Conservation (phyloP, 2,888 invertebrate species). For the Axea sp. region DNA sequence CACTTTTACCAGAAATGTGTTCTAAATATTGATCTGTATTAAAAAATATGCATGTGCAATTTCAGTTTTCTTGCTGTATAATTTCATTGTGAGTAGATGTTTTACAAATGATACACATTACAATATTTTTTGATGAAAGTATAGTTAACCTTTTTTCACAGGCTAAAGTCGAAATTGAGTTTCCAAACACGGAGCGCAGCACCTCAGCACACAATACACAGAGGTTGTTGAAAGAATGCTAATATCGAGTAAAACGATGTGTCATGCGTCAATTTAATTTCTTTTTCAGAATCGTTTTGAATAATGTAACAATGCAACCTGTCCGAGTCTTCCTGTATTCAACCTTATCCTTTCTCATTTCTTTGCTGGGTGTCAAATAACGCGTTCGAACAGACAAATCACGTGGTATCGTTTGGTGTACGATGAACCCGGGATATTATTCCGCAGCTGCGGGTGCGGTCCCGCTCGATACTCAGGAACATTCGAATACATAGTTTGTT, state of each 20-base stretch:
- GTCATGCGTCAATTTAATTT: constrained; percentile 43
- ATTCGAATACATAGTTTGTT: constrained; percentile 13
- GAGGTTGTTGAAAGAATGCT: constrained; percentile 16
- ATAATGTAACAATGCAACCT: constrained; percentile 47
- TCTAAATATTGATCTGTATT: too few species aligned
- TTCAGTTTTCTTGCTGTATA: too few species aligned
- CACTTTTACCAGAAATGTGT: too few species aligned
- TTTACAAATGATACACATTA: too few species aligned
- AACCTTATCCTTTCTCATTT: constrained; percentile 18
- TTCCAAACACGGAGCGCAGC: constrained; percentile 14
- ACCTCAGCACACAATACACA: too few species aligned
- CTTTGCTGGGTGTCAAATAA: constrained; percentile 40
- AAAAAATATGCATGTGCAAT: too few species aligned
- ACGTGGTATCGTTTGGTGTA: constrained; percentile 40
- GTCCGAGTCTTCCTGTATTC: constrained; percentile 27
- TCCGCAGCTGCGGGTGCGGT: constrained; percentile 37
- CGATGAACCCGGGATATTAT: constrained; percentile 54
- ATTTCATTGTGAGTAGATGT: too few species aligned
- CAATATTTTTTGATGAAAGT: background rate
- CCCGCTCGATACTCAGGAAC: constrained; percentile 29
- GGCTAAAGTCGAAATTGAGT: constrained; percentile 14
- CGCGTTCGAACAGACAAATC: constrained; percentile 39
- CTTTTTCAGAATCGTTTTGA: constrained; percentile 32
- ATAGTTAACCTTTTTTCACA: background rate
- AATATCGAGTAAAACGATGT: constrained; percentile 29